phyloP scores from a whole-genome alignment of 2,113 vertebrate species.

The Trogon melanurus region DNA sequence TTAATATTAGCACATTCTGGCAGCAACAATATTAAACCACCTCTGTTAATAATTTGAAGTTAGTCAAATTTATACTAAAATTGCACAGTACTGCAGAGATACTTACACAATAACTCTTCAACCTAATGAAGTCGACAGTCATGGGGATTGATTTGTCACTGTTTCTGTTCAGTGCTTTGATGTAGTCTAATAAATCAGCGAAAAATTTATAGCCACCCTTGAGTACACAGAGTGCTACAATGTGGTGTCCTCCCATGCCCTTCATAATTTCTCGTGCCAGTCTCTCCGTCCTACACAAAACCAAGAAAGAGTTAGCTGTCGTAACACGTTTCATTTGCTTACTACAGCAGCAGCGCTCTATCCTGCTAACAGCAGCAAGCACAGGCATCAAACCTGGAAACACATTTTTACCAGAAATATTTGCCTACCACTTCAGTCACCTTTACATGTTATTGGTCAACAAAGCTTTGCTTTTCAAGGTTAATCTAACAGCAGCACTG shows the following conservation, averaged over 20 bases:
- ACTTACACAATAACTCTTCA: conserved; percentile 99
- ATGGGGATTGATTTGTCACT: conserved; percentile 97
- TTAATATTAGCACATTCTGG: background rate
- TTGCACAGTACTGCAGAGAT: background rate
- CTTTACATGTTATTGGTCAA: background rate
- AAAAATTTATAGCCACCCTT: conserved; percentile 99
- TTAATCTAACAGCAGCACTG: conserved; percentile 20
- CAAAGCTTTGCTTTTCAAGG: conserved; percentile 36
- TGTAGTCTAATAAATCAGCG: conserved; percentile 96
- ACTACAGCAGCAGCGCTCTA: background rate
- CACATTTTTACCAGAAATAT: background rate
- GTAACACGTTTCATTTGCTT: background rate
- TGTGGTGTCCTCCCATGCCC: conserved; percentile 97
- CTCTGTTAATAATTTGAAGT: background rate
- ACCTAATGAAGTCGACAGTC: conserved; percentile 98
- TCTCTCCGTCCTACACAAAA: conserved; percentile 88
- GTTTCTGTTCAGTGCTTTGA: conserved; percentile 98
- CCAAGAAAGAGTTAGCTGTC: background rate
- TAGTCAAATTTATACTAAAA: background rate
- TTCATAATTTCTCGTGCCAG: conserved; percentile 97
- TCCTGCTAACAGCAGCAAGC: background rate
- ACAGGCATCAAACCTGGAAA: background rate
- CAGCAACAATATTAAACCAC: background rate
- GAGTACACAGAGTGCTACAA: conserved; percentile 96
- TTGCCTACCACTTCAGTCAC: background rate